Evolutionary conservation across 2,113 vertebrate species (phyloP).

Genomic region (Stegastes partitus): DNA sequence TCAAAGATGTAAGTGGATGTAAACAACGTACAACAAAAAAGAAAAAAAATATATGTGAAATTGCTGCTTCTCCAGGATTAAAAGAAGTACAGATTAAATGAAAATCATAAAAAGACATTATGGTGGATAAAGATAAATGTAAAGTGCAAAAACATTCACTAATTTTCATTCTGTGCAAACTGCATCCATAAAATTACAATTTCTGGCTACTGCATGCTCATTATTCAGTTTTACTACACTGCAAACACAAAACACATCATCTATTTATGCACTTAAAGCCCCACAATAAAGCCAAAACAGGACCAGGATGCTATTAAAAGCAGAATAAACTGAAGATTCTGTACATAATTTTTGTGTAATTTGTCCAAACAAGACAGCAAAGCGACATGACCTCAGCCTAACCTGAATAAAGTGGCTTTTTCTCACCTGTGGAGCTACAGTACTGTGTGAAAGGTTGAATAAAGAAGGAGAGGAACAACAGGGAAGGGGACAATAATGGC

Average conservation of each 20-base stretch:
- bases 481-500: background rate
- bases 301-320: background rate
- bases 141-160: too few species aligned
- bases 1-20: background rate
- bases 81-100: too few species aligned
- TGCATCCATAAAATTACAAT: background rate
- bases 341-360: background rate
- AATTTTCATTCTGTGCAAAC: background rate
- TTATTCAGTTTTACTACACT: too few species aligned
- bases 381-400: background rate
- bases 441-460: background rate
- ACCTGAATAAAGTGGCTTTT: background rate
- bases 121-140: too few species aligned
- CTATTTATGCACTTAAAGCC: background rate
- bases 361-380: background rate
- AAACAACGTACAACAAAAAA: background rate
- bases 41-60: too few species aligned
- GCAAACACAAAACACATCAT: background rate
- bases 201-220: background rate
- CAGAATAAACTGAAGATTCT: background rate
- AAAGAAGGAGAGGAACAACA: background rate
- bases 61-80: too few species aligned
- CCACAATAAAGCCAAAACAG: background rate
- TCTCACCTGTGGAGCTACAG: constrained; percentile 28
- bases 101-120: too few species aligned